Evolutionary conservation across 2,888 invertebrate species (phyloP).

Genomic region (Pocota personata): DNA sequence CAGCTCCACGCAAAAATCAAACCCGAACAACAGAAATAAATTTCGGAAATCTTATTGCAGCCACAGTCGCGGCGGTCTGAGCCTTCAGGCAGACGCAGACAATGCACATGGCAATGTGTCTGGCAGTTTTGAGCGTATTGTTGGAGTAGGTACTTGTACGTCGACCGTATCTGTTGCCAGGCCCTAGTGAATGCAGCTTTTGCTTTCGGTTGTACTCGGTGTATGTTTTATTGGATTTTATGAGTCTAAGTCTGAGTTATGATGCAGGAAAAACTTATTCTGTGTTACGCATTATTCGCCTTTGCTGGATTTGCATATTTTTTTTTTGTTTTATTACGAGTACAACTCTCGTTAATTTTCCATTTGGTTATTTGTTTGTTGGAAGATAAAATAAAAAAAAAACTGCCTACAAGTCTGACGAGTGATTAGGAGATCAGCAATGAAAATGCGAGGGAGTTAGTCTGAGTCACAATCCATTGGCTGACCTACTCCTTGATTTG

Average conservation of each 20-base stretch:
- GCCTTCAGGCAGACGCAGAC: conserved; percentile 16
- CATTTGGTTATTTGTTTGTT: neutral
- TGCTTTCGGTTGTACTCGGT: neutral
- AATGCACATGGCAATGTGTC: conserved; percentile 40
- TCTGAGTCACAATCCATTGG: neutral
- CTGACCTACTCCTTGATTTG: neutral
- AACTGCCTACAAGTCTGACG: neutral
- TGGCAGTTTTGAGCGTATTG: conserved; percentile 22
- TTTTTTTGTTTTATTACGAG: neutral
- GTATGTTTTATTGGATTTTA: conserved; percentile 60
- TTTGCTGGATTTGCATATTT: conserved; percentile 31
- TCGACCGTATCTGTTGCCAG: neutral
- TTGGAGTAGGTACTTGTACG: neutral
- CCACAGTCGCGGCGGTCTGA: neutral
- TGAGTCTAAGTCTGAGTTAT: conserved; percentile 69
- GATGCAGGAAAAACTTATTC: conserved; percentile 58
- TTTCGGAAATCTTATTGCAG: conserved; percentile 43
- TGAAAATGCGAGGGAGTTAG: neutral
- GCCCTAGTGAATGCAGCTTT: conserved; percentile 24
- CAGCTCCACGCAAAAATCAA: conserved; percentile 58
- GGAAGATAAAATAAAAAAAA: neutral
- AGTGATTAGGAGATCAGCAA: neutral
- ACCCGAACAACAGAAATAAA: conserved; percentile 57
- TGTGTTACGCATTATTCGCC: conserved; percentile 57
- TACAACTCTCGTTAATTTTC: conserved; percentile 13